A percentile compares a stretch with the other conserved stretches of the same genome.
These are phyloP conservation scores for Cirrhinus mrigala DNA, from an alignment of 2,797 vertebrate species.

Conservation along the genomic window DNA sequence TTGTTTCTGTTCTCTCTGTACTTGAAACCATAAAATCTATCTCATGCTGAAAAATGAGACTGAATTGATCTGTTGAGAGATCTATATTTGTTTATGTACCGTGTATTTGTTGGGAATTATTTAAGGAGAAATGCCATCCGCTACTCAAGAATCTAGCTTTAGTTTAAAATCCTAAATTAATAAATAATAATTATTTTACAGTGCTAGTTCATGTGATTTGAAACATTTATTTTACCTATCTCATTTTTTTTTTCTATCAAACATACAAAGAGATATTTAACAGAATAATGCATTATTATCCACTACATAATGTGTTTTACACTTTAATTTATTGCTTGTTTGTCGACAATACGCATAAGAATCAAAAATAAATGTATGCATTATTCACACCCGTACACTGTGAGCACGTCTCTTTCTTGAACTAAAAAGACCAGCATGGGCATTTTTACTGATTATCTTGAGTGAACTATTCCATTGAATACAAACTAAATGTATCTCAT, in stretches of 20 bases:
- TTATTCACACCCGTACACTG: no score
- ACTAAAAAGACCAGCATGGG: neutral
- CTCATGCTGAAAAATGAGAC: conserved; percentile 2
- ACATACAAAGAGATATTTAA: neutral
- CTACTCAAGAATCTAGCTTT: neutral
- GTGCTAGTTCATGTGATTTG: neutral
- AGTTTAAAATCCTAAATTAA: neutral
- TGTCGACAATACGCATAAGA: neutral
- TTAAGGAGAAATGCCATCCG: neutral
- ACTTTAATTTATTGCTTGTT: neutral
- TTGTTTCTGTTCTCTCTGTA: neutral
- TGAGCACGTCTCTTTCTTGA: no score
- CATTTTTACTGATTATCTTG: neutral
- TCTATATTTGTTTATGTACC: neutral
- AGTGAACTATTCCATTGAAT: neutral
- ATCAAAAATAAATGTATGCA: neutral
- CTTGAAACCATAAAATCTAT: conserved; percentile 9
- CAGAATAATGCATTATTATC: neutral
- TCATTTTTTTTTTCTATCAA: neutral
- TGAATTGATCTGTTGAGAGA: conserved; percentile 20
- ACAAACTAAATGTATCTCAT: neutral
- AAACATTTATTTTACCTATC: neutral
- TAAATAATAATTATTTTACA: neutral
- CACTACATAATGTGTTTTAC: neutral
- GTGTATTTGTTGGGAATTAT: neutral